Percentiles rank a stretch among this genome's conserved stretches.
phyloP scores from a whole-genome alignment of 1,140 invertebrate genomes.

The Drosophila repleta region DNA sequence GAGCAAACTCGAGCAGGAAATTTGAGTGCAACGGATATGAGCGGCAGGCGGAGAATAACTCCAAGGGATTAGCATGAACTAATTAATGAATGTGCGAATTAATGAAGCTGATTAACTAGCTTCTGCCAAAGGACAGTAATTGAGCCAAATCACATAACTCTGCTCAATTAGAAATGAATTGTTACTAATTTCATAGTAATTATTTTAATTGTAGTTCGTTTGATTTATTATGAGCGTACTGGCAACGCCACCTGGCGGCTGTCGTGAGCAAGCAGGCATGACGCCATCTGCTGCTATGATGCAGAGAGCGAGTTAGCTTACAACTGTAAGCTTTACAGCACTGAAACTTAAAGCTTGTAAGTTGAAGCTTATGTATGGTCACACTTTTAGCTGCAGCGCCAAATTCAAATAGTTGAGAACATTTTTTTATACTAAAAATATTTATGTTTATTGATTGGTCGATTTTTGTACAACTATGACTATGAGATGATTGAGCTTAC shows the following conservation, averaged over 20 bases:
- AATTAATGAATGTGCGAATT: constrained; percentile 20
- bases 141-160: background rate
- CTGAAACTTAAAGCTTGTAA: background rate
- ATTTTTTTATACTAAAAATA: constrained; percentile 11
- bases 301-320: background rate
- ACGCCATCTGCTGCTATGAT: constrained; percentile 16
- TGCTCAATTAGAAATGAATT: constrained; percentile 9
- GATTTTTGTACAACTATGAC: constrained; percentile 51
- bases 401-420: background rate
- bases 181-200: background rate
- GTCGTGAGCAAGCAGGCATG: background rate
- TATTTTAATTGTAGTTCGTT: constrained; percentile 4
- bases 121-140: background rate
- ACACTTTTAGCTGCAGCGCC: background rate
- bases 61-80: background rate
- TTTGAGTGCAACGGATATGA: constrained; percentile 45
- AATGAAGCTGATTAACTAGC: constrained; percentile 24
- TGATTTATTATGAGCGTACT: background rate
- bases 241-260: constrained; percentile 5
- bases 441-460: constrained; percentile 27
- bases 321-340: background rate
- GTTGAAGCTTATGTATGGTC: background rate
- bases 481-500: constrained; percentile 53
- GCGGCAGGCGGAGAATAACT: constrained; percentile 4
- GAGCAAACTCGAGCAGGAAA: constrained; percentile 41